These are phyloP conservation scores for Dolichoris vasculosae DNA, from an alignment of 1,140 invertebrate genomes.

Conservation along the genomic window DNA sequence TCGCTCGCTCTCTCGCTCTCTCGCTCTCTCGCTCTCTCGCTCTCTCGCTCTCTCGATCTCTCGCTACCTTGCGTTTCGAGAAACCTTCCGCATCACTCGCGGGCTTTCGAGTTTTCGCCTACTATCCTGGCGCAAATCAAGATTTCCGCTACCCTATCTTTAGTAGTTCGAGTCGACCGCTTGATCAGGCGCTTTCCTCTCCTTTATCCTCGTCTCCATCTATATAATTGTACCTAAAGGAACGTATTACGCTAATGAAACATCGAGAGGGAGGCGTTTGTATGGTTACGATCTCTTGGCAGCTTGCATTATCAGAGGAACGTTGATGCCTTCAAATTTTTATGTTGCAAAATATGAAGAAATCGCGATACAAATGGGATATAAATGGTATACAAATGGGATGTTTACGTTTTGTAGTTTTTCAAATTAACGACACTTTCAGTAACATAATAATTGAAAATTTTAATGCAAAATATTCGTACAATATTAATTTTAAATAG, in stretches of 20 bases:
- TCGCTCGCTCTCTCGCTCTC: conserved; percentile 15
- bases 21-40: conserved; percentile 12
- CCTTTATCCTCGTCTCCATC: neutral
- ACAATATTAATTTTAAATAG: neutral
- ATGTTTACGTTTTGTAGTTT: neutral
- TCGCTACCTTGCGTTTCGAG: conserved; percentile 44
- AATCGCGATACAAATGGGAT: neutral
- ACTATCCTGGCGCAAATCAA: neutral
- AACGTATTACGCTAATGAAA: conserved; percentile 30
- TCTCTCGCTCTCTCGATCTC: too few species aligned
- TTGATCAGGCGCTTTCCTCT: conserved; percentile 17
- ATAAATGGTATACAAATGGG: too few species aligned
- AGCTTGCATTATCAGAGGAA: neutral
- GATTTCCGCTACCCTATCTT: neutral
- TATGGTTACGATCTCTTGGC: neutral
- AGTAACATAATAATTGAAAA: neutral
- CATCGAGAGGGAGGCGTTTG: neutral
- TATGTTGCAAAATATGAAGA: neutral
- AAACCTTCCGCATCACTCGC: conserved; percentile 30
- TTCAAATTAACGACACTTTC: neutral
- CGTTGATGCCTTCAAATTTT: neutral
- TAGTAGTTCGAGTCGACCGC: conserved; percentile 30
- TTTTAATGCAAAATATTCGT: neutral
- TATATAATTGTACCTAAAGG: neutral
- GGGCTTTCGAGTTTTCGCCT: conserved; percentile 39